Percentiles rank a stretch among this genome's conserved stretches.
phyloP scores from a whole-genome alignment of 2,113 vertebrate species.

The Cyanoliseus patagonus region DNA sequence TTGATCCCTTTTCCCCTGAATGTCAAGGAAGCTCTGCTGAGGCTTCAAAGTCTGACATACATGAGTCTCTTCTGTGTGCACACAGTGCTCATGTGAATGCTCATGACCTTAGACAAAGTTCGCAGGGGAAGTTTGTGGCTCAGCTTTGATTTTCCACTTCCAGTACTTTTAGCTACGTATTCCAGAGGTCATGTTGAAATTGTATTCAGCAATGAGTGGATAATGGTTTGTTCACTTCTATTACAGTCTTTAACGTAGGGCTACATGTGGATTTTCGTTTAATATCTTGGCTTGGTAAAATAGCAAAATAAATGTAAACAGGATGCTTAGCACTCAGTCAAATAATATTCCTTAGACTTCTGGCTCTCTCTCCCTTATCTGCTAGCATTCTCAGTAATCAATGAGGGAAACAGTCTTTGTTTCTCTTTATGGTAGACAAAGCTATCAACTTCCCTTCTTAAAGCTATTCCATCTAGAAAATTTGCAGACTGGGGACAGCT shows the following conservation, averaged over 20 bases:
- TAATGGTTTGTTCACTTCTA: not conserved
- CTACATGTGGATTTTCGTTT: not conserved
- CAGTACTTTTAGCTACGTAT: not conserved
- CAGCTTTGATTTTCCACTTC: not conserved
- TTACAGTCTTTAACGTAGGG: not conserved
- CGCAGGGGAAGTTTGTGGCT: not conserved
- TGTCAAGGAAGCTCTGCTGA: not conserved
- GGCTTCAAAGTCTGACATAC: slow-evolving; percentile 18
- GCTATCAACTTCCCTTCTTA: not conserved
- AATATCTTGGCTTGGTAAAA: not conserved
- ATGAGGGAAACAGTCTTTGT: not conserved
- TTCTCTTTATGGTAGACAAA: not conserved
- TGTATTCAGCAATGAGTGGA: not conserved
- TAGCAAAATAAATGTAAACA: not conserved
- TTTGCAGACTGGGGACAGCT: not conserved
- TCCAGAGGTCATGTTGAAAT: not conserved
- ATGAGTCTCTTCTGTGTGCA: not conserved
- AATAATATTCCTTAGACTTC: not conserved
- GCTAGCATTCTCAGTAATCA: not conserved
- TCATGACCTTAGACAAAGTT: not conserved
- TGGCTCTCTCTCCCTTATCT: not conserved
- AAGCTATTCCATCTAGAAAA: not conserved
- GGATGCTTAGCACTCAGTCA: not conserved
- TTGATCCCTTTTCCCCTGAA: slow-evolving; percentile 39
- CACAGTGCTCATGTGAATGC: not conserved